These are phyloP conservation scores for Entomobrya proxima DNA, from an alignment of 2,888 invertebrate species.

Conservation along the genomic window DNA sequence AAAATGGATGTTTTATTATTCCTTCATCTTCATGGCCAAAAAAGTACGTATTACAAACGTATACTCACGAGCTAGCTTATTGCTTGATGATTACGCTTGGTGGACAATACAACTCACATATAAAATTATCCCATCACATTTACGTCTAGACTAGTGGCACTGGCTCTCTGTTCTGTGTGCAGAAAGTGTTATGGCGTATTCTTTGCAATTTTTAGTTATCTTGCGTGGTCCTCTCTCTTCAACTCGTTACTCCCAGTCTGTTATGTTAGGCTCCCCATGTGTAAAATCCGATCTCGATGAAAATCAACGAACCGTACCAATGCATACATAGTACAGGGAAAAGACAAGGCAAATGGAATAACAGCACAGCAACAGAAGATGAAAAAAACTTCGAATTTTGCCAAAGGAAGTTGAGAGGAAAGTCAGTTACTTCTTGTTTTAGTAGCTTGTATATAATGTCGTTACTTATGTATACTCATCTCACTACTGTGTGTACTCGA, in stretches of 20 bases:
- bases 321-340: not conserved
- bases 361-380: not conserved
- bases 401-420: not conserved
- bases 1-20: not conserved
- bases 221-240: not conserved
- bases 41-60: not conserved
- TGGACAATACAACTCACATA: not conserved
- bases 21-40: not conserved
- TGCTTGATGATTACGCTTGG: not conserved
- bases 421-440: not conserved
- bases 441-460: not conserved
- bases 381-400: not conserved
- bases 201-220: slow-evolving; percentile 18
- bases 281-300: slow-evolving; percentile 40
- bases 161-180: too few species aligned
- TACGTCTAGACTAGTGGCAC: not conserved
- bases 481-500: not conserved
- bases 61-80: not conserved
- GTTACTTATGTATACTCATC: not conserved
- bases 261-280: slow-evolving; percentile 11
- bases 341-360: slow-evolving; percentile 26
- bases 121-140: not conserved
- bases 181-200: not conserved
- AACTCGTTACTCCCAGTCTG: not conserved
- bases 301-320: slow-evolving; percentile 21